Base-by-base conservation (phyloP, 2,797 vertebrate genomes). In the Taenioides sp. region DNA sequence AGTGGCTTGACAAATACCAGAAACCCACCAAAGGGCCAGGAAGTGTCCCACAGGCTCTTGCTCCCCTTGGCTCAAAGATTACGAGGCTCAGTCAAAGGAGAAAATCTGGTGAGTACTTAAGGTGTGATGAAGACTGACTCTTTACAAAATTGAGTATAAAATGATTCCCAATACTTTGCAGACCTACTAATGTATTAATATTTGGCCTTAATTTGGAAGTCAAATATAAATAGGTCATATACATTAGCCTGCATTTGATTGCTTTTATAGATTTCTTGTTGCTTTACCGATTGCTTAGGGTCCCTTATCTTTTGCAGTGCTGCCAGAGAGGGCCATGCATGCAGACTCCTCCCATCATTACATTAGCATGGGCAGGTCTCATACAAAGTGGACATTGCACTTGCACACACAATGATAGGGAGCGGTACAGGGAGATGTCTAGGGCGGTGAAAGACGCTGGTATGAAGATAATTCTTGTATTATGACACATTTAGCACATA, bases 1-100 rank as follows among this genome's bases (percentile, higher is more conserved):
- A 86, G 54, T 96, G 96, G 96, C 88, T 95, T 57, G 80, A 75
- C 28, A 93, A 92, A 73, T 95, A 96, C 81, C 82, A 85, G 20
- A 89, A 82, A 72, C 14, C 63, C 34, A 47, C 70, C 31, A 90
- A 63, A 84, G 73, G 70, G 23, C 74, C 68, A 34, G 80, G 71
- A 70, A 70, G 75, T 2, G 67, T 84, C 74, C 89, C 82, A 72
- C 80, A 90, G 70, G 69, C 73, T 60, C 49, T 84, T 0, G 55
- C 74, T 22, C 85, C 90, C 4, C 61, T 80, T 3, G 65, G 75
- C 69, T 52, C 77, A 31, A 80, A 75, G 10, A 54, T 85, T 14
- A 64, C 55, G 43, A 89, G 85, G 72, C 76, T 88, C 75, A 91
- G 71, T 52, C 87, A 86, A 55, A 81, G 81, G 2, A 78, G 63